These are phyloP conservation scores for Odontamblyopus rebecca DNA, from an alignment of 2,797 vertebrate genomes.

Conservation along the genomic window DNA sequence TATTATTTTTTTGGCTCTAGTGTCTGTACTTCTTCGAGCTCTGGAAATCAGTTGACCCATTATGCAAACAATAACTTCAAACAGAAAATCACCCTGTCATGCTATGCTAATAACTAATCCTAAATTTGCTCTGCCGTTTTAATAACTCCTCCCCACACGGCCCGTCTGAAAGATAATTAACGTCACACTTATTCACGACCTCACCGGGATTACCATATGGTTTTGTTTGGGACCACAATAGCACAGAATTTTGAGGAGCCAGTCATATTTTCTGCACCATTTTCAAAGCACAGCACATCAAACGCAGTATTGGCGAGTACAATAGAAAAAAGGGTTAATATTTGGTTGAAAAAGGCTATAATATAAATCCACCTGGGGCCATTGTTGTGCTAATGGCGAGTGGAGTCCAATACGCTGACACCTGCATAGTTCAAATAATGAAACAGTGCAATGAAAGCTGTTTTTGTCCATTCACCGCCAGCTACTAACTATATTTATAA, in stretches of 20 bases:
- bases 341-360: conserved; percentile 43
- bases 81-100: conserved; percentile 33
- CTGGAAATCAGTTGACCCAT: conserved; percentile 49
- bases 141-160: conserved; percentile 32
- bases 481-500: conserved; percentile 28
- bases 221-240: conserved; percentile 70
- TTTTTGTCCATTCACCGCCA: conserved; percentile 21
- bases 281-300: conserved; percentile 71
- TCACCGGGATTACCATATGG: conserved; percentile 48
- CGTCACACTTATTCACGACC: conserved; percentile 58
- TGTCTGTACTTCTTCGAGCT: no score
- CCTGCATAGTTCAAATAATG: conserved; percentile 54
- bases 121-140: conserved; percentile 33
- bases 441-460: conserved; percentile 24
- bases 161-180: conserved; percentile 67
- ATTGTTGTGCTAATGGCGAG: conserved; percentile 64
- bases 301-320: conserved; percentile 46
- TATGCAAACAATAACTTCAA: conserved; percentile 14
- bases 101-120: conserved; percentile 45
- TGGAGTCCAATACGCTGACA: conserved; percentile 37
- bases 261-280: conserved; percentile 64
- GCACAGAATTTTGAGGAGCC: conserved; percentile 39
- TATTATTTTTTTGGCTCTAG: no score
- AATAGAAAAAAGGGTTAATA: conserved; percentile 55
- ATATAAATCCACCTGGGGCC: conserved; percentile 64